Evolutionary conservation across 2,113 vertebrate species (phyloP).

Genomic region (Sinocyclocheilus anophthalmus): DNA sequence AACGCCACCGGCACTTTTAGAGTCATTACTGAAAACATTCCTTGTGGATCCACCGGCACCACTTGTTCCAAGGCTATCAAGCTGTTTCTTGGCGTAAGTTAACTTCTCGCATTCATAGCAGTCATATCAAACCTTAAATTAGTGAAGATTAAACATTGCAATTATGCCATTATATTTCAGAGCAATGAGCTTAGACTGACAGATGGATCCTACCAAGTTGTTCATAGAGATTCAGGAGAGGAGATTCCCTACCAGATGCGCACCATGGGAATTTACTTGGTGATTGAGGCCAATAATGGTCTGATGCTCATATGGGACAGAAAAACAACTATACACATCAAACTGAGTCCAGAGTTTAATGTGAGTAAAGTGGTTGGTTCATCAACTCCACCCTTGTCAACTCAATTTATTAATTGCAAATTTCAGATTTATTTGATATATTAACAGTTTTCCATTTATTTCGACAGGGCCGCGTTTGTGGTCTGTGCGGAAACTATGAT

Average conservation of each 20-base stretch:
- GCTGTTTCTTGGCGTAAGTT: constrained; percentile 84
- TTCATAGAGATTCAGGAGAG: constrained; percentile 68
- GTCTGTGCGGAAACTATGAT: constrained; percentile 91
- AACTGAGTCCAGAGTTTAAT: constrained; percentile 80
- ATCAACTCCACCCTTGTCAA: background rate
- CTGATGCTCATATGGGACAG: constrained; percentile 89
- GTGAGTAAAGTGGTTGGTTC: constrained; percentile 66
- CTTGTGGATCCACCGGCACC: constrained; percentile 88
- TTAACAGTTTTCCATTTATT: background rate
- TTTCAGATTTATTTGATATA: background rate
- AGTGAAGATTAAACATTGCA: background rate
- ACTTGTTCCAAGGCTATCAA: constrained; percentile 94
- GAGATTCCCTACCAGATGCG: constrained; percentile 75
- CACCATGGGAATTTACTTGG: constrained; percentile 86
- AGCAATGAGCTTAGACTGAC: constrained; percentile 83
- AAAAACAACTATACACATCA: constrained; percentile 89
- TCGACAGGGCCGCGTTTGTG: constrained; percentile 81
- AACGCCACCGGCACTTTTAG: constrained; percentile 77
- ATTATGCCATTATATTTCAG: constrained; percentile 64
- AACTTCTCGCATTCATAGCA: background rate
- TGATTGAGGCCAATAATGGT: constrained; percentile 79
- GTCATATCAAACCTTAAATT: background rate
- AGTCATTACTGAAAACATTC: constrained; percentile 89
- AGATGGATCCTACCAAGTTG: constrained; percentile 78
- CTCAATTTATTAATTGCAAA: background rate